Percentiles rank a stretch among this genome's conserved stretches.
Evolutionary conservation across 1,140 invertebrate species (phyloP).

Genomic region (Drosophila nigromelanica): DNA sequence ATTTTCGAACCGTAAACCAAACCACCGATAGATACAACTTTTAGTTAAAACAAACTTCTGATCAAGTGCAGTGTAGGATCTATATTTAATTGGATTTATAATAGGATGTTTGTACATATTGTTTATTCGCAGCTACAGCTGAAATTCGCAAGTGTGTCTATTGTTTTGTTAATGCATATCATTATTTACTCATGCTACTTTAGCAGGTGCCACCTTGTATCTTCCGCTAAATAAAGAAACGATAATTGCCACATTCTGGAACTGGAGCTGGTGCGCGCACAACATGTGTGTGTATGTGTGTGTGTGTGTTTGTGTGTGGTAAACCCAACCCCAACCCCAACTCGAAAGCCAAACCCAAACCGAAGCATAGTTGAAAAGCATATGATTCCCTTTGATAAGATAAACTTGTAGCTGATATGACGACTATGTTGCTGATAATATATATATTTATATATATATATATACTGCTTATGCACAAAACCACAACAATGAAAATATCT

Average conservation of each 20-base stretch:
- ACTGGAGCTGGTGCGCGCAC: slow-evolving; percentile 1
- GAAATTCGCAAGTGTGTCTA: slow-evolving; percentile 9
- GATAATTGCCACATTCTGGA: slow-evolving; percentile 23
- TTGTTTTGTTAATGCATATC: background rate
- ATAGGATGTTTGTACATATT: too few relatives aligned
- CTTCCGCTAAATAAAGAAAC: slow-evolving; percentile 20
- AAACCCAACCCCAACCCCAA: slow-evolving; percentile 10
- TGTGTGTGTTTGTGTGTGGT: slow-evolving; percentile 10
- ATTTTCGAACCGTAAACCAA: too few relatives aligned
- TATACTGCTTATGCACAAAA: slow-evolving; percentile 15
- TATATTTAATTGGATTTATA: too few relatives aligned
- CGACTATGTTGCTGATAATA: slow-evolving; percentile 36
- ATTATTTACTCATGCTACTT: slow-evolving; percentile 16
- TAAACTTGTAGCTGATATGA: slow-evolving; percentile 30
- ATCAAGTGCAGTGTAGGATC: too few relatives aligned
- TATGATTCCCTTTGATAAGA: slow-evolving; percentile 46
- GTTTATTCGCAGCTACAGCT: too few relatives aligned
- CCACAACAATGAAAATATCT: slow-evolving; percentile 41
- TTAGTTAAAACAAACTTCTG: too few relatives aligned
- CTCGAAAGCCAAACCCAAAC: slow-evolving; percentile 5
- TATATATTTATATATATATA: slow-evolving; percentile 5
- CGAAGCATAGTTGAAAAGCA: slow-evolving; percentile 40
- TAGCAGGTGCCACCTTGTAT: slow-evolving; percentile 21
- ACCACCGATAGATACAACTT: too few relatives aligned
- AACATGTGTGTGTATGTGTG: background rate